A percentile compares a stretch with the other conserved stretches of the same genome.
phyloP scores from a whole-genome alignment of 2,888 invertebrate species.

The Macropis europaea region DNA sequence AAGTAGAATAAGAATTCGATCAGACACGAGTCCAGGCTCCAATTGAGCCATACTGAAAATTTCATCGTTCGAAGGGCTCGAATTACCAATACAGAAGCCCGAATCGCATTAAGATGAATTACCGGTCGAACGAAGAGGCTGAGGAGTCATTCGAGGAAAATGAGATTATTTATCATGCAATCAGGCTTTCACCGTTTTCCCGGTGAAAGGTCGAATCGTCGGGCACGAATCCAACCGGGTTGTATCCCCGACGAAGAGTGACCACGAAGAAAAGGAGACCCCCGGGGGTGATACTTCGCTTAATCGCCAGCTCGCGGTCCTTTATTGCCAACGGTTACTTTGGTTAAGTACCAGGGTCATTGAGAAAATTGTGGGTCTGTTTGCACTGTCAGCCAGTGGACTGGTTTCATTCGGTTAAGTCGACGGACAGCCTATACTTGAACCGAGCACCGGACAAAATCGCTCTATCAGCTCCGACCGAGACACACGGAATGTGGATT shows the following conservation, averaged over 20 bases:
- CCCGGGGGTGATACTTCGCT: slow-evolving; percentile 61
- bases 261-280: slow-evolving; percentile 50
- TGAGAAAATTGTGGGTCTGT: slow-evolving; percentile 79
- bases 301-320: slow-evolving; percentile 69
- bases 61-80: no score
- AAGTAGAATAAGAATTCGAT: no score
- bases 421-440: slow-evolving; percentile 78
- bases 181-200: slow-evolving; percentile 21
- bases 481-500: slow-evolving; percentile 52
- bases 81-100: no score
- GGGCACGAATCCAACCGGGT: neutral
- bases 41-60: no score
- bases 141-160: neutral
- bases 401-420: slow-evolving; percentile 77
- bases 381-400: slow-evolving; percentile 78
- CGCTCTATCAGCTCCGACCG: slow-evolving; percentile 72
- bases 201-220: slow-evolving; percentile 3
- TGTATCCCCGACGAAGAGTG: slow-evolving; percentile 14
- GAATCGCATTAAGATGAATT: no score
- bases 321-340: slow-evolving; percentile 74
- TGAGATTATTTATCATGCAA: slow-evolving; percentile 15
- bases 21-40: no score
- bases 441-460: slow-evolving; percentile 69
- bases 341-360: slow-evolving; percentile 76
- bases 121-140: neutral